Base-by-base conservation (phyloP, 1,140 invertebrate genomes). In the Lerema accius region DNA sequence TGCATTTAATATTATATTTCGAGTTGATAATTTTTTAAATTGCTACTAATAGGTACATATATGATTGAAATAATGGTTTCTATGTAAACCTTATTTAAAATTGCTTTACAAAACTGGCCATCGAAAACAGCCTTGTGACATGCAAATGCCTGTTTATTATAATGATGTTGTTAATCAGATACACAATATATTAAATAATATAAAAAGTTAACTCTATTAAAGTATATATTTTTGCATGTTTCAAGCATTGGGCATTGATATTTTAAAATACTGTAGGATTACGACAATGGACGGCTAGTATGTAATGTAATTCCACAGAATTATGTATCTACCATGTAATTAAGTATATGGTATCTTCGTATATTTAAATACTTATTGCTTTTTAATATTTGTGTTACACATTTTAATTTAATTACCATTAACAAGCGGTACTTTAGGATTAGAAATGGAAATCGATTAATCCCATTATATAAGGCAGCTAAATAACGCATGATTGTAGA, bases 171-270 rank as follows among this genome's bases (percentile, higher is more conserved):
- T 37, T 37, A 11, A 37, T 37, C 7, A n/a, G n/a, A 37, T 37
- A 11, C 9, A 7, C 35, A 11, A 11, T n/a, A 37, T 11, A 37
- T 37, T n/a, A 37, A 37, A 37, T 37, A 7, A 37, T 37, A 37
- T 37, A 37, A 37, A 37, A 37, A 37, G 35, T 37, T 37, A 37
- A 37, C 35, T 2, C 10, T 37, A 37, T 37, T 37, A 37, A 11
- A 37, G 35, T 37, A 37, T 37, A 56, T 56, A 56, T 56, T 56
- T 56, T 56, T 56, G 51, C 51, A 56, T 56, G 51, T 50, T 56
- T 56, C 19, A 56, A 43, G 23, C 23, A 40, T 15, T 53, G 37
- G n/a, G 50, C 50, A 23, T 53, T 13, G 19, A 53, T 11, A 42
- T 53, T 37, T 11, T 37, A n/a, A 6, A 39, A 48, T 6, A 51